Base-by-base conservation (phyloP, 2,797 vertebrate genomes). In the Paedocypris micromegethes region DNA sequence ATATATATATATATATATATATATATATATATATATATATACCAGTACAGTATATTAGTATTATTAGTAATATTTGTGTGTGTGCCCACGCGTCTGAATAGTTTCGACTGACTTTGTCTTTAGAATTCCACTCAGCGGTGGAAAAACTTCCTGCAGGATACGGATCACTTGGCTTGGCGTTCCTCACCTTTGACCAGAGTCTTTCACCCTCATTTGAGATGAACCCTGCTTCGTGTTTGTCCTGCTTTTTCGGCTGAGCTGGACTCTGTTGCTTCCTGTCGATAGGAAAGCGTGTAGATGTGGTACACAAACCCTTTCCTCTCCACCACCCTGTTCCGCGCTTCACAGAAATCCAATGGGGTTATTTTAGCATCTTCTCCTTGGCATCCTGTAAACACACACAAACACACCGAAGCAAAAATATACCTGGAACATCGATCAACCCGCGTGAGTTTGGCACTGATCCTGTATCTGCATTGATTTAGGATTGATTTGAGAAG, bases 321-420 rank as follows among this genome's bases (percentile, higher is more conserved):
- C 55, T 70, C 58, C 66, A 64, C 57, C 77, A 59, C 72, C 78
- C 75, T 56, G 64, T 72, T 64, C 76, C 63, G 40, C 53, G 51
- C 54, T 38, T 73, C 41, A 80, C 81, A 74, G 80, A 88, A 83
- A 85, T 88, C 86, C 79, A 78, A 82, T 83, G 44, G 2, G 72
- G 73, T 85, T 88, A 84, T 86, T 89, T 85, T 85, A 80, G 82
- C 83, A 79, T 75, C 81, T 82, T 83, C 80, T 85, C 77, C 76
- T 83, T 83, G 75, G 76, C 84, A 86, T 88, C 86, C 83, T 85
- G 85, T 86, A 82, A 80, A 72, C 62, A 71, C 42, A 46, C 7
- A 69, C 53, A 66, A 58, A 61, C 47, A 43, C 48, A 9, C 42
- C 7, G 4, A 64, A 64, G 61, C 58, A 57, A 50, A 68, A 41